A percentile compares a stretch with the other conserved stretches of the same genome.
phyloP scores from a whole-genome alignment of 2,888 invertebrate genomes.

The Acanthosepion pharaonis region DNA sequence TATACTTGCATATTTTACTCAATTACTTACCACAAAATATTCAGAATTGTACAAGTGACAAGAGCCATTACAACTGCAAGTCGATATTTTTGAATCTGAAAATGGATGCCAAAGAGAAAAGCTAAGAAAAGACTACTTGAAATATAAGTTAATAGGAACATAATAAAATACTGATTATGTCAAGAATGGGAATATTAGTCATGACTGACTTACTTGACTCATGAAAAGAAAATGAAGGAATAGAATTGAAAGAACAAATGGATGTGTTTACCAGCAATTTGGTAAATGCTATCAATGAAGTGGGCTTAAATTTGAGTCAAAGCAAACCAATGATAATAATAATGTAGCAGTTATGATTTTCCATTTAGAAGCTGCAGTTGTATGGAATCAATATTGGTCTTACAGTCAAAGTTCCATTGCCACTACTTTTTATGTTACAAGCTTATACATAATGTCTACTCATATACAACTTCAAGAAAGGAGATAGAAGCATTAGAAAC shows the following conservation, averaged over 20 bases:
- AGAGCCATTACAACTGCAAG: constrained; percentile 68
- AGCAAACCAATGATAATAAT: too few relatives aligned
- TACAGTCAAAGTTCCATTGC: too few relatives aligned
- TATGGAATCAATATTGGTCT: too few relatives aligned
- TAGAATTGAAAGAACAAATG: not conserved
- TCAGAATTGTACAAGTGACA: constrained; percentile 68
- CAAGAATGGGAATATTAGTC: not conserved
- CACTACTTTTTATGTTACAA: too few relatives aligned
- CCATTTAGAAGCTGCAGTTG: too few relatives aligned
- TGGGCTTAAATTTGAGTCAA: too few relatives aligned
- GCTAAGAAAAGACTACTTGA: not conserved
- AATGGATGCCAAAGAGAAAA: constrained; percentile 48
- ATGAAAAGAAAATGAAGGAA: not conserved
- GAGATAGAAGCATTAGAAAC: too few relatives aligned
- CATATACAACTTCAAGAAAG: too few relatives aligned
- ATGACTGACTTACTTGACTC: too few relatives aligned
- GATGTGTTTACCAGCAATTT: not conserved
- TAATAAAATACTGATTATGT: not conserved
- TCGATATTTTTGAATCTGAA: constrained; percentile 66
- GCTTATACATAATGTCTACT: too few relatives aligned
- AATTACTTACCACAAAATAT: constrained; percentile 70
- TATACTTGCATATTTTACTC: not conserved
- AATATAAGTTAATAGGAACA: not conserved
- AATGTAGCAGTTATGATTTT: too few relatives aligned
- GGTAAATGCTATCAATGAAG: not conserved